Percentiles rank a stretch among this genome's conserved stretches.
These are phyloP conservation scores for Leptopilina syphax DNA, from an alignment of 2,888 invertebrate species.

Conservation along the genomic window DNA sequence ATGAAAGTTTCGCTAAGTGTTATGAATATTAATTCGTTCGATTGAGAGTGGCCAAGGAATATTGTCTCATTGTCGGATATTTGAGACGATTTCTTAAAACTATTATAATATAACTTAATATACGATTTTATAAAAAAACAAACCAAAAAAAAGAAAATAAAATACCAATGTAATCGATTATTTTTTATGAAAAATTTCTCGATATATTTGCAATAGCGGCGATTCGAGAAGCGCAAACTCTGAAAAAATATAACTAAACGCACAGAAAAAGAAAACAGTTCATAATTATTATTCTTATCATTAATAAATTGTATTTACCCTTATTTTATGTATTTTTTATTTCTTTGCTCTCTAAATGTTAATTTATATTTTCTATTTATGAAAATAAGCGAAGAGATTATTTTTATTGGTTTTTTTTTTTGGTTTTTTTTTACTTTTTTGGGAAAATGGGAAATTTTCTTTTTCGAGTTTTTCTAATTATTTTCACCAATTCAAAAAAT, in stretches of 20 bases:
- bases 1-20: constrained; percentile 38
- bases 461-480: no score
- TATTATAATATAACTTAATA: constrained; percentile 14
- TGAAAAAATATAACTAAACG: not conserved
- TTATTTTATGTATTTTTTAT: no score
- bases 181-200: constrained; percentile 31
- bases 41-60: constrained; percentile 33
- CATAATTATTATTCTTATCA: no score
- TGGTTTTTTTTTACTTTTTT: no score
- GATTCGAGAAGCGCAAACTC: not conserved
- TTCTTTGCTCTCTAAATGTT: no score
- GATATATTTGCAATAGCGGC: not conserved
- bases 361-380: no score
- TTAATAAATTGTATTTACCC: no score
- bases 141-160: no score
- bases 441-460: no score
- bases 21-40: constrained; percentile 7
- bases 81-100: constrained; percentile 15
- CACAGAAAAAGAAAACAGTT: not conserved
- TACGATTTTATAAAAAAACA: constrained; percentile 5
- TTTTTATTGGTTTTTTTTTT: no score
- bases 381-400: no score
- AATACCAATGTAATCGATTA: constrained; percentile 1
- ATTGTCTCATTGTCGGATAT: not conserved
- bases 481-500: no score